Base-by-base conservation (phyloP, 2,797 vertebrate genomes). In the Anguilla megastoma region DNA sequence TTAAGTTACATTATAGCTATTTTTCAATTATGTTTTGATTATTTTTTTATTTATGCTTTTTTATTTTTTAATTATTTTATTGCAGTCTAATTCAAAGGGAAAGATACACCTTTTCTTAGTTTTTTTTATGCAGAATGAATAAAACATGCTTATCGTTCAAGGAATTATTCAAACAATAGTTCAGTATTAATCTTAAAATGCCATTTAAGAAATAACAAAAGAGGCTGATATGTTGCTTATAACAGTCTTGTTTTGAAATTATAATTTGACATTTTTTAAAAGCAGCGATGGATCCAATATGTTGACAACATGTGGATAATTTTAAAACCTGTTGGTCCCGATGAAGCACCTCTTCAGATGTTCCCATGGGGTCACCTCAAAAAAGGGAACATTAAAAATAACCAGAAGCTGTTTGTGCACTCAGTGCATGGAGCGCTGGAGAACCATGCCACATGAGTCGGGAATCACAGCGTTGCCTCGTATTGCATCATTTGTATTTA, bases 401-500 rank as follows among this genome's bases (percentile, higher is more conserved):
- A 76, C 27, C 71, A 16, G 41, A 36, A 63, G 18, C 33, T 36
- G 3, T 76, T 33, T 76, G 10, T 76, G 14, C 12, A 33, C 33
- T 14, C 33, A 30, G 30, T 30, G 41, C 10, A 41, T 18, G 33
- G 12, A 21, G 74, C 18, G 33, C 5, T 10, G 3, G 5, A 41
- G 1, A 76, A 16, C 3, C 74, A 36, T 74, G 69, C 30, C 2
- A 14, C 3, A 12, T 30, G 69, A 74, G 69, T 79, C 36, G 2
- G 7, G 12, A 79, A 45, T 41, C 74, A 3, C 30, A 18, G 74
- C 12, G 36, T 48, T 80, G 6, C 41, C 18, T 48, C 2, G 21
- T 9, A 10, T 80, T 80, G 36, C 76, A 80, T 80, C 76, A 80
- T n/a, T 80, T 80, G 45, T 21, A n/a, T 80, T 80, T 50, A n/a